Evolutionary conservation across 2,888 invertebrate species (phyloP).

Genomic region (Cephalotes varians): DNA sequence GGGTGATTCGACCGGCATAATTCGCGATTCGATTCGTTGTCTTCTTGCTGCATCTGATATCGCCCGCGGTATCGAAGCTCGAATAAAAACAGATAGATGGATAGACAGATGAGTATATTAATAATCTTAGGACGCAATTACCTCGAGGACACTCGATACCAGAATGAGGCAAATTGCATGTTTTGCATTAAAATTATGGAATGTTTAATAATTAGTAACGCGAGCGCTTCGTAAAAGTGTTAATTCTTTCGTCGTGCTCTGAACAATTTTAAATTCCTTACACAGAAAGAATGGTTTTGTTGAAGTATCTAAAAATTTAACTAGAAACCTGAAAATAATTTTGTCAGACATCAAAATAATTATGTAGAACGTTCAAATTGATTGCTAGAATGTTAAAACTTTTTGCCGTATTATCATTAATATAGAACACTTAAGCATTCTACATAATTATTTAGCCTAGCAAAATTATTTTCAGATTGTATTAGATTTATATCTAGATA

Average conservation of each 20-base stretch:
- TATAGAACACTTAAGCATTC: too few species aligned
- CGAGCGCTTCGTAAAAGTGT: neutral
- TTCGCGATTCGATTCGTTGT: conserved; percentile 66
- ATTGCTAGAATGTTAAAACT: too few species aligned
- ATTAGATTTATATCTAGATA: too few species aligned
- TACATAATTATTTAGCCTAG: too few species aligned
- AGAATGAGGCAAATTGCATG: neutral
- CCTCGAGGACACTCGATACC: conserved; percentile 19
- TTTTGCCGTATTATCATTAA: too few species aligned
- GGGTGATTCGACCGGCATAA: conserved; percentile 70
- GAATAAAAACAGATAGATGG: conserved; percentile 56
- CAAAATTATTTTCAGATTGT: too few species aligned
- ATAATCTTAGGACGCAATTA: conserved; percentile 28
- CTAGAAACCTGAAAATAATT: too few species aligned
- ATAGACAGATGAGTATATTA: conserved; percentile 42
- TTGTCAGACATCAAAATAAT: too few species aligned
- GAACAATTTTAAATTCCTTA: neutral
- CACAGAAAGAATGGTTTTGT: neutral
- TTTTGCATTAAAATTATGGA: neutral
- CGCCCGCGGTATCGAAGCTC: conserved; percentile 48
- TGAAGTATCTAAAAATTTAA: too few species aligned
- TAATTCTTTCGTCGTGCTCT: neutral
- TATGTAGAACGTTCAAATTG: too few species aligned
- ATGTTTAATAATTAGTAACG: conserved; percentile 22
- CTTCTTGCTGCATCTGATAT: conserved; percentile 51